These are phyloP conservation scores for Cynocephalus volans DNA, from an alignment of 2,113 vertebrate genomes.

Conservation along the genomic window DNA sequence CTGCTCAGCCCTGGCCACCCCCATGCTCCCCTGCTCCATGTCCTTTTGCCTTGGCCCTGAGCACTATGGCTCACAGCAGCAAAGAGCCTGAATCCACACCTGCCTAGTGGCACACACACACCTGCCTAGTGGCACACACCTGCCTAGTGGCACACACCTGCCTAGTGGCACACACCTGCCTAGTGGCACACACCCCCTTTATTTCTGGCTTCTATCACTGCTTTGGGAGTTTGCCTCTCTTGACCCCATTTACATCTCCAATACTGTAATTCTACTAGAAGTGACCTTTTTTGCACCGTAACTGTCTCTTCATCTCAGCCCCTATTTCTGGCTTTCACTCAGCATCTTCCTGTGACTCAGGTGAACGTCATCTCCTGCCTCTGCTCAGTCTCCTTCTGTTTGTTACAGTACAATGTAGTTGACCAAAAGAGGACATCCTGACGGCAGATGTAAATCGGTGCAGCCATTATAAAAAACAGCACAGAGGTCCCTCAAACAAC, in stretches of 20 bases:
- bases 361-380: too few relatives aligned
- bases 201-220: too few relatives aligned
- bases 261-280: fast-evolving
- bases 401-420: fast-evolving
- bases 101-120: too few relatives aligned
- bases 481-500: too few relatives aligned
- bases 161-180: not conserved
- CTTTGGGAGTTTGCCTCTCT: fast-evolving
- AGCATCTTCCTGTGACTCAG: fast-evolving
- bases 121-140: not conserved
- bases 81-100: not conserved
- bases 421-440: fast-evolving
- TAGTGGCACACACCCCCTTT: too few relatives aligned
- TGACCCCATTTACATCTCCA: fast-evolving
- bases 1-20: not conserved
- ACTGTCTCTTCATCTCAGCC: fast-evolving
- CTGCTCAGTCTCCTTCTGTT: not conserved
- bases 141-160: not conserved
- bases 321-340: not conserved
- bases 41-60: not conserved
- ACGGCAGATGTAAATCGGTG: not conserved
- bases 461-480: too few relatives aligned
- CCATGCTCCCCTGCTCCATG: fast-evolving
- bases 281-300: fast-evolving
- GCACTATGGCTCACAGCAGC: not conserved